Percentiles rank a stretch among this genome's conserved stretches.
Evolutionary conservation across 2,888 invertebrate species (phyloP).

Genomic region (Tenodera sinensis): DNA sequence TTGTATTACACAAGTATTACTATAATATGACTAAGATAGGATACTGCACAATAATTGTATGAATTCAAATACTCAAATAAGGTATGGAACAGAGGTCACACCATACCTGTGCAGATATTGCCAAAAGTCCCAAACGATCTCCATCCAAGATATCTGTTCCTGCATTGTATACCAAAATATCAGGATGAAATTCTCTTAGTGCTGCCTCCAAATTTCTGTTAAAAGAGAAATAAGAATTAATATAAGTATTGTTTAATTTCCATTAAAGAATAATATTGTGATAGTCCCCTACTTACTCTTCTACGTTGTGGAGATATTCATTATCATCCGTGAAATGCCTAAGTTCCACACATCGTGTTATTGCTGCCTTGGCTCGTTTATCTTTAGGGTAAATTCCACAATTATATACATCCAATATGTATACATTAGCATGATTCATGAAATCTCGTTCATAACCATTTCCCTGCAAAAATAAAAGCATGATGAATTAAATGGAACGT

Average conservation of each 20-base stretch:
- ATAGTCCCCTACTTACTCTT: constrained; percentile 50
- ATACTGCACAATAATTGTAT: neutral
- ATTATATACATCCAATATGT: constrained; percentile 86
- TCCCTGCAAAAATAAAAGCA: constrained; percentile 54
- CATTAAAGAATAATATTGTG: neutral
- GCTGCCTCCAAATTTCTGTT: constrained; percentile 64
- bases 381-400: constrained; percentile 77
- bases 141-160: constrained; percentile 80
- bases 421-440: constrained; percentile 64
- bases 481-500: no score
- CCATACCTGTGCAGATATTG: constrained; percentile 63
- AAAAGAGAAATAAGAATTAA: neutral
- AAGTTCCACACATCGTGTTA: constrained; percentile 67
- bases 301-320: constrained; percentile 65
- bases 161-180: constrained; percentile 88
- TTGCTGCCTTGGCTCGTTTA: constrained; percentile 66
- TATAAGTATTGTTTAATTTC: no score
- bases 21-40: neutral
- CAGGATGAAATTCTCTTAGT: constrained; percentile 67
- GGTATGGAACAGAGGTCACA: neutral
- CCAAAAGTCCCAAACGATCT: constrained; percentile 72
- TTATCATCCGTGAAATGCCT: constrained; percentile 58
- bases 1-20: no score
- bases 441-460: constrained; percentile 87
- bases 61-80: neutral